A percentile compares a stretch with the other conserved stretches of the same genome.
Conservation (phyloP, 1,140 invertebrate species). For the Hyles euphorbiae region DNA sequence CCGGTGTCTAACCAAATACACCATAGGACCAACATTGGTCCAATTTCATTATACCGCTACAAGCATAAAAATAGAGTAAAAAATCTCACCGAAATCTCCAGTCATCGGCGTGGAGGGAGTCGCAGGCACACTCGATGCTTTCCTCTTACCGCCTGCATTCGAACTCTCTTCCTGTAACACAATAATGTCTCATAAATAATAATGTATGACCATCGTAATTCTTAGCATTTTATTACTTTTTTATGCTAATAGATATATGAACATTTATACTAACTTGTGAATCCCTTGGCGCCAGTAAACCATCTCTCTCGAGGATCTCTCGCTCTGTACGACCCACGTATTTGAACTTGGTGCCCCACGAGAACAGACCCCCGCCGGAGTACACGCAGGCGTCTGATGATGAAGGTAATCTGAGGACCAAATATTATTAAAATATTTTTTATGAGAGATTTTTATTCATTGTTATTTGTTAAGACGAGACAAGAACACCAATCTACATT, state of each 20-base stretch:
- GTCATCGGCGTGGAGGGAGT: conserved; percentile 88
- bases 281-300: conserved; percentile 51
- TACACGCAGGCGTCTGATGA: conserved; percentile 91
- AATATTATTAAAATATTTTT: no score
- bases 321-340: conserved; percentile 92
- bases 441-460: no score
- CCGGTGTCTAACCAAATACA: no score
- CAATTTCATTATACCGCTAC: background rate
- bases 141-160: conserved; percentile 79
- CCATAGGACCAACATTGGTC: no score
- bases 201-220: no score
- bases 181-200: no score
- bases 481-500: no score
- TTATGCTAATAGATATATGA: no score
- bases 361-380: conserved; percentile 95
- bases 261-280: conserved; percentile 25
- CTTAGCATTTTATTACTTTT: no score
- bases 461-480: no score
- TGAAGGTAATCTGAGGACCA: conserved; percentile 82
- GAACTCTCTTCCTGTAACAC: conserved; percentile 32
- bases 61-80: background rate
- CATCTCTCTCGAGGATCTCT: conserved; percentile 83
- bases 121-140: conserved; percentile 89
- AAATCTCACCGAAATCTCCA: conserved; percentile 74
- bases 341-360: conserved; percentile 95